Evolutionary conservation across 2,797 vertebrate species (phyloP).

Genomic region (Manis crassicaudata): DNA sequence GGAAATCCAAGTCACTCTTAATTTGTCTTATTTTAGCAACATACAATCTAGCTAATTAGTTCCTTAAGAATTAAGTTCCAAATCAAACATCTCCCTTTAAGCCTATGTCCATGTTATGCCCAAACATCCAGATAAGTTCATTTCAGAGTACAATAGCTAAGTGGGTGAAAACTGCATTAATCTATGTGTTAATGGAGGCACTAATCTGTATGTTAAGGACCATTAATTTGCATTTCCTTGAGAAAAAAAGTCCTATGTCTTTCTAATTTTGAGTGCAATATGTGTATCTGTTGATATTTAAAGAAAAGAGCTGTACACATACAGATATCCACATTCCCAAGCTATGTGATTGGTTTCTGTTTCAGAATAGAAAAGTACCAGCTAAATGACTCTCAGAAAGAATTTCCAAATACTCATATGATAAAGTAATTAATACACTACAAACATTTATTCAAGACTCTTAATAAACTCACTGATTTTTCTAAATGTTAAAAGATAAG

Average conservation of each 20-base stretch:
- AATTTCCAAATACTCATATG: conserved; percentile 55
- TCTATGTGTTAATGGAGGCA: background rate
- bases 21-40: conserved; percentile 74
- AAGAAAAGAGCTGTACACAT: background rate
- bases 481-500: conserved; percentile 34
- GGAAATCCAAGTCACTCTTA: conserved; percentile 68
- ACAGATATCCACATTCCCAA: background rate
- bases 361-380: conserved; percentile 48
- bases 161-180: conserved; percentile 31
- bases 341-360: conserved; percentile 24
- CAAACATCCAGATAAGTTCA: conserved; percentile 31
- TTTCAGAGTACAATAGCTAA: background rate
- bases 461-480: conserved; percentile 41
- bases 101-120: background rate
- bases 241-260: background rate
- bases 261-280: conserved; percentile 54
- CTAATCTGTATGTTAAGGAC: conserved; percentile 35
- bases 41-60: conserved; percentile 66
- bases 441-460: conserved; percentile 38
- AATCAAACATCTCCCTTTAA: conserved; percentile 48
- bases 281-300: conserved; percentile 57
- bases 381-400: conserved; percentile 16
- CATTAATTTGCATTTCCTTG: conserved; percentile 51
- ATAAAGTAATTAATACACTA: conserved; percentile 44
- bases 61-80: conserved; percentile 59